Conservation (phyloP, 2,888 invertebrate genomes). For the Anthoptus insignis region DNA sequence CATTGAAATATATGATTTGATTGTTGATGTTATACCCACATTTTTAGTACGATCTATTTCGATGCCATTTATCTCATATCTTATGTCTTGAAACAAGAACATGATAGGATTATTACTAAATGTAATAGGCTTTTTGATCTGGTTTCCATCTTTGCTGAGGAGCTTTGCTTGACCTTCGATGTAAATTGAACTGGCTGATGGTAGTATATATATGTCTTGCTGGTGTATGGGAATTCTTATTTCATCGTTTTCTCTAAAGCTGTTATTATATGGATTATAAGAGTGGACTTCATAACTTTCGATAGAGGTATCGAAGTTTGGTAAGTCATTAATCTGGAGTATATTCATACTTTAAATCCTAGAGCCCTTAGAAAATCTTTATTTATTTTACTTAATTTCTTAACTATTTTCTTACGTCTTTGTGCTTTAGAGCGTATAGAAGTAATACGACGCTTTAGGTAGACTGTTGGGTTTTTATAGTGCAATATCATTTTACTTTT, state of each 20-base stretch:
- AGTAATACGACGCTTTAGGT: slow-evolving; percentile 5
- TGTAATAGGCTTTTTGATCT: slow-evolving; percentile 1
- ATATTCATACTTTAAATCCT: slow-evolving; percentile 38
- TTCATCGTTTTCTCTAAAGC: slow-evolving; percentile 46
- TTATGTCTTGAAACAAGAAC: slow-evolving; percentile 25
- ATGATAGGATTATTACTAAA: neutral
- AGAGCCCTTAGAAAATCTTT: slow-evolving; percentile 38
- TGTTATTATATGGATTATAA: slow-evolving; percentile 45
- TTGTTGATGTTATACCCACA: slow-evolving; percentile 41
- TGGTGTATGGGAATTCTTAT: slow-evolving; percentile 42
- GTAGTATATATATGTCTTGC: slow-evolving; percentile 39
- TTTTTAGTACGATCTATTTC: slow-evolving; percentile 39
- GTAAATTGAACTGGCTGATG: too few relatives aligned
- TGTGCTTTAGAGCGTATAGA: slow-evolving; percentile 10
- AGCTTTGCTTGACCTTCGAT: too few relatives aligned
- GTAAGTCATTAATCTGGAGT: slow-evolving; percentile 38
- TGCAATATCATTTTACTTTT: slow-evolving; percentile 9
- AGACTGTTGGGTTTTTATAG: neutral
- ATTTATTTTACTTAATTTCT: slow-evolving; percentile 37
- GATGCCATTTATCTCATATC: slow-evolving; percentile 29
- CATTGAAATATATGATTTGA: slow-evolving; percentile 27
- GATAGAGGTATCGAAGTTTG: slow-evolving; percentile 39
- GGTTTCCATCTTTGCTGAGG: neutral
- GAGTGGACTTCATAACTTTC: slow-evolving; percentile 44
- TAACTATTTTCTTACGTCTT: slow-evolving; percentile 37